Percentiles rank a stretch among this genome's conserved stretches.
Conservation (phyloP, 2,888 invertebrate genomes). For the Campoplex nolae region DNA sequence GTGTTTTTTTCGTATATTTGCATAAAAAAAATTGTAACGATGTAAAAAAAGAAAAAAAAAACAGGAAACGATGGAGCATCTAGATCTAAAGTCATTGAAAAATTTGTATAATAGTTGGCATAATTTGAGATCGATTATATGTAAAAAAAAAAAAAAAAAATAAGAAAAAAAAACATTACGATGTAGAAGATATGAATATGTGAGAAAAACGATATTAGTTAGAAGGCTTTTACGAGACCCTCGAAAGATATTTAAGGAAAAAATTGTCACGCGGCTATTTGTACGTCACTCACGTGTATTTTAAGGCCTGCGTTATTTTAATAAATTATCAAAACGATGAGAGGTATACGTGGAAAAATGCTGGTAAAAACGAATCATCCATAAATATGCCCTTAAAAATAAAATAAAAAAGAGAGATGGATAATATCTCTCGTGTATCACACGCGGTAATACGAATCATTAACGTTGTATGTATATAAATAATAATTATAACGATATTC, state of each 20-base stretch:
- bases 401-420: neutral
- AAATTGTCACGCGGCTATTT: slow-evolving; percentile 10
- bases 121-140: slow-evolving; percentile 25
- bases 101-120: slow-evolving; percentile 23
- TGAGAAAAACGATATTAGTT: neutral
- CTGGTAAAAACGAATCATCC: neutral
- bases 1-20: neutral
- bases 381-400: neutral
- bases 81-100: slow-evolving; percentile 34
- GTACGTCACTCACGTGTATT: neutral
- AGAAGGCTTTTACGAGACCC: slow-evolving; percentile 1
- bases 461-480: slow-evolving; percentile 4
- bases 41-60: neutral
- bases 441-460: neutral
- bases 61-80: slow-evolving; percentile 23
- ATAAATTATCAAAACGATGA: slow-evolving; percentile 27
- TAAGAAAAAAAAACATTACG: slow-evolving; percentile 18
- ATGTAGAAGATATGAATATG: slow-evolving; percentile 8
- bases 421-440: neutral
- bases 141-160: neutral
- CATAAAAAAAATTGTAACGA: slow-evolving; percentile 7
- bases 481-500: neutral
- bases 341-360: slow-evolving; percentile 19
- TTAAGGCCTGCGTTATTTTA: neutral
- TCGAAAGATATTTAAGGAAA: neutral